Evolutionary conservation across 2,888 invertebrate genomes (phyloP), one percentile per base, ranked within the genome.

Genomic region (Tricholauxania praeusta): DNA sequence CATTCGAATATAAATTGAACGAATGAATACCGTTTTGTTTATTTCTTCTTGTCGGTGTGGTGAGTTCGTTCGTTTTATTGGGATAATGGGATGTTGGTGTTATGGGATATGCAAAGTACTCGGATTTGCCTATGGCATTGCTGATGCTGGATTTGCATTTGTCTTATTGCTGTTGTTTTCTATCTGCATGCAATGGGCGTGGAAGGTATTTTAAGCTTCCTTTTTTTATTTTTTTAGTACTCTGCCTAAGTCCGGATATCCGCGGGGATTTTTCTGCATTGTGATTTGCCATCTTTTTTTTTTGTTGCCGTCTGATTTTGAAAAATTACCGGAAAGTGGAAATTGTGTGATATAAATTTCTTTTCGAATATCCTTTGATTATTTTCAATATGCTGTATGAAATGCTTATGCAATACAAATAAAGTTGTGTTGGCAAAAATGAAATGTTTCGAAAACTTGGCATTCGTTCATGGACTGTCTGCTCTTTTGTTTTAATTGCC

Each of bases 11-110:
- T 68, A 57, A 68, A 68, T 68, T 68, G 68, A 59, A 59, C 59
- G 49, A 68, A 49, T 68, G 68, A 68, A 68, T 57, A 59, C 59
- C 68, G 71, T 75, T 67, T 76, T 32, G 15, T n/a, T n/a, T 17
- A 70, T 75, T 67, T 76, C 32, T 28, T 32, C 8, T 17, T 47
- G 67, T 52, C 28, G 28, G 52, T 52, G 28, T 53, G 52, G 53
- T 53, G 65, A 47, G 49, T 19, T 67, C 47, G 2, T 64, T 22
- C n/a, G 64, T 52, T 51, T 51, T 49, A 22, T 15, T 22, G 64
- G 17, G 47, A 12, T 57, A 17, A 48, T 55, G 32, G 32, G 57
- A 32, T 48, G 57, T 68, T 47, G 39, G 32, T 52, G 52, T 49
- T n/a, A 17, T 32, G 57, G 22, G 22, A 15, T 17, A 17, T 69